Evolutionary conservation across 2,888 invertebrate species (phyloP).

Genomic region (Pheosia gnoma): DNA sequence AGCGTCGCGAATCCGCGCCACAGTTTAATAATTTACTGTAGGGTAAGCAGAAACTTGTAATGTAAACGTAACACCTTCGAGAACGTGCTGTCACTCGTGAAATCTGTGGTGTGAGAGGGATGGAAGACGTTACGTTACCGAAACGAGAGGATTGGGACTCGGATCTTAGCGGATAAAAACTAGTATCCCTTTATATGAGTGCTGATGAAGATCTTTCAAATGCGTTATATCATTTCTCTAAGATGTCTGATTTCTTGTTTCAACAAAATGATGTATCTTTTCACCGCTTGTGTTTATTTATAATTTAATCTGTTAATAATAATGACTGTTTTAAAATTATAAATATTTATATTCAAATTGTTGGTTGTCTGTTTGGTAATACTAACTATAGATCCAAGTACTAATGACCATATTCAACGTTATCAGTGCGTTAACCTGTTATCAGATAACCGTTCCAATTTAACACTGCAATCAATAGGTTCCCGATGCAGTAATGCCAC

Average conservation of each 20-base stretch:
- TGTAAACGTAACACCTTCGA: too few relatives aligned
- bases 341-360: background rate
- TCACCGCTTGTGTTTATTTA: conserved; percentile 39
- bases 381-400: background rate
- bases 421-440: background rate
- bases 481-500: background rate
- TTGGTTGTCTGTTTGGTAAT: background rate
- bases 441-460: background rate
- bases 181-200: too few relatives aligned
- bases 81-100: too few relatives aligned
- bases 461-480: background rate
- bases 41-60: too few relatives aligned
- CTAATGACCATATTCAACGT: background rate
- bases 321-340: background rate
- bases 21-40: too few relatives aligned
- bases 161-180: too few relatives aligned
- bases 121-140: too few relatives aligned
- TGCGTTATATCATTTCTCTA: background rate
- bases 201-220: background rate
- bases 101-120: too few relatives aligned
- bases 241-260: conserved; percentile 8
- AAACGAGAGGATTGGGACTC: too few relatives aligned
- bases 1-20: too few relatives aligned
- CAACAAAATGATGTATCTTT: conserved; percentile 57
- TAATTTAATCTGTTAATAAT: background rate